Conservation (phyloP, 2,888 invertebrate species). For the Chrysolina haemoptera region DNA sequence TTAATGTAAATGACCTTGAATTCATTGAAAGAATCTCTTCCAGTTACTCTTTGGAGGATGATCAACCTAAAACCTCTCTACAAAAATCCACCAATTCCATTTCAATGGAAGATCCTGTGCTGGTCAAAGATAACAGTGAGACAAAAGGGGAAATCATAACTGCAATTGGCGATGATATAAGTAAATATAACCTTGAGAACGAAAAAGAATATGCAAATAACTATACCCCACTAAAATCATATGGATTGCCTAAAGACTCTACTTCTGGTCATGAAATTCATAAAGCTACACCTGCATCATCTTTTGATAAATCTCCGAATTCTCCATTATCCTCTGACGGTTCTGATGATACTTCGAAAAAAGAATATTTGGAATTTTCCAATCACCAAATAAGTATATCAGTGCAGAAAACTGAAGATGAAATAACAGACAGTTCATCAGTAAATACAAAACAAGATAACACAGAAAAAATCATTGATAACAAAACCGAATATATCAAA, state of each 20-base stretch:
- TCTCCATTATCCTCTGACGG: not conserved
- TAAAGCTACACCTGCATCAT: not conserved
- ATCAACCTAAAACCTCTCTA: constrained; percentile 21
- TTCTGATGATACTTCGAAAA: not conserved
- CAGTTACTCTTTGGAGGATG: constrained; percentile 40
- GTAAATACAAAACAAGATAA: not conserved
- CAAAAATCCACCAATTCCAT: no score
- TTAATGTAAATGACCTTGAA: constrained; percentile 59
- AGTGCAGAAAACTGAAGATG: not conserved
- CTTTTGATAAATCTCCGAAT: not conserved
- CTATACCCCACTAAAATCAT: not conserved
- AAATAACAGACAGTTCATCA: not conserved
- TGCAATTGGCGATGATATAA: no score
- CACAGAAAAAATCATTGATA: not conserved
- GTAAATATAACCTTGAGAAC: no score
- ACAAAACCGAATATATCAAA: not conserved
- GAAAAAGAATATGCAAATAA: no score
- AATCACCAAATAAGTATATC: not conserved
- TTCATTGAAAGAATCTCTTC: constrained; percentile 56
- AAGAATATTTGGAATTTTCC: not conserved
- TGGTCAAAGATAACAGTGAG: no score
- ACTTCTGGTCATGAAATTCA: not conserved
- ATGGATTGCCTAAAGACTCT: not conserved
- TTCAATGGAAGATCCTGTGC: no score
- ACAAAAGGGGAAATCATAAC: no score